Evolutionary conservation across 2,888 invertebrate species (phyloP).

Genomic region (Drosophila borborema): DNA sequence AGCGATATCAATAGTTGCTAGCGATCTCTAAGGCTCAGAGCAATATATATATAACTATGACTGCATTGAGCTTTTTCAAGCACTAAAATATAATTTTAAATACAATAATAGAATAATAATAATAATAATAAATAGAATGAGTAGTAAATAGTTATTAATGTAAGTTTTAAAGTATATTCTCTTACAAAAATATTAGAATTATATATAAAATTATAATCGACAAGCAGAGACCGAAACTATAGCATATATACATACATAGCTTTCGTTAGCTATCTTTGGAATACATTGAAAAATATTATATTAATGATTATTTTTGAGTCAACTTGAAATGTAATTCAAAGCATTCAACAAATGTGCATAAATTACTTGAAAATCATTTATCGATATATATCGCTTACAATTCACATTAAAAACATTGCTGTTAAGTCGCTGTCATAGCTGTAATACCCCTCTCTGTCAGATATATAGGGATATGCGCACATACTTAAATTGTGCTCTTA

Average conservation of each 20-base stretch:
- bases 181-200: too few species aligned
- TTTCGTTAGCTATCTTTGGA: background rate
- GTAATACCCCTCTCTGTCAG: background rate
- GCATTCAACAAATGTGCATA: too few species aligned
- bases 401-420: too few species aligned
- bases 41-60: background rate
- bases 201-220: background rate
- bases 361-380: background rate
- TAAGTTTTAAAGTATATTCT: too few species aligned
- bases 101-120: too few species aligned
- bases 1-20: background rate
- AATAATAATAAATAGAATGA: too few species aligned
- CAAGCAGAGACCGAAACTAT: background rate
- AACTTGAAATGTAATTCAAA: too few species aligned
- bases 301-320: background rate
- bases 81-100: too few species aligned
- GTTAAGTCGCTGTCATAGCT: constrained; percentile 4
- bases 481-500: constrained; percentile 50
- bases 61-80: background rate
- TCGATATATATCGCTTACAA: background rate
- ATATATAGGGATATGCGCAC: background rate
- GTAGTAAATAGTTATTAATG: too few species aligned
- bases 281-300: background rate
- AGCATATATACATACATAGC: too few species aligned
- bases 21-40: background rate